A percentile compares a stretch with the other conserved stretches of the same genome.
phyloP scores from a whole-genome alignment of 2,113 vertebrate species.

The Narcine bancroftii region DNA sequence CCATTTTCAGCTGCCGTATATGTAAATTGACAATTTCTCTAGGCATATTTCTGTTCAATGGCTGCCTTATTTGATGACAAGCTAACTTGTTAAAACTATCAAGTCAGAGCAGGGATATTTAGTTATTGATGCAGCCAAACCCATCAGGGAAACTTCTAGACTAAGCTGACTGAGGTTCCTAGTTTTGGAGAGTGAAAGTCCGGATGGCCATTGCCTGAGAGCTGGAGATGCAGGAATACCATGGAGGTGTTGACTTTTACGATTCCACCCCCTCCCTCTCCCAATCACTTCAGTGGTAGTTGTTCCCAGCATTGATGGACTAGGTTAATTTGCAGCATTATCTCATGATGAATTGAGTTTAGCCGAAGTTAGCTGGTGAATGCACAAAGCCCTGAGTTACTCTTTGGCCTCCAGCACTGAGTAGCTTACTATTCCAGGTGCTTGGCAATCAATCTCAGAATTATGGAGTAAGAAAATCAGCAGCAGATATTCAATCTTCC shows the following conservation, averaged over 20 bases:
- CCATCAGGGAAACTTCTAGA: not conserved
- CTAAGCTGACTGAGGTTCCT: not conserved
- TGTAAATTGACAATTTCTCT: not conserved
- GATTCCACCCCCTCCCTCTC: not conserved
- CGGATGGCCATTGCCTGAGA: not conserved
- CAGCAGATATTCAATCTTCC: not conserved
- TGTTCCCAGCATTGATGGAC: not conserved
- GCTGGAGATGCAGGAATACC: not conserved
- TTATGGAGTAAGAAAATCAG: not conserved
- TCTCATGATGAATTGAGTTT: not conserved
- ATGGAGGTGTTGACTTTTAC: not conserved
- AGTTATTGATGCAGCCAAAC: not conserved
- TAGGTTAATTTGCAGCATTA: not conserved
- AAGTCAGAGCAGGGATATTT: not conserved
- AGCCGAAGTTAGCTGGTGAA: not conserved
- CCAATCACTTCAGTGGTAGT: not conserved
- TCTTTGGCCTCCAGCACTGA: too few species aligned
- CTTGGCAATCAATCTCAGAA: not conserved
- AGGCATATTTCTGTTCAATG: not conserved
- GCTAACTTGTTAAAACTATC: not conserved
- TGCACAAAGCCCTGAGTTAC: not conserved
- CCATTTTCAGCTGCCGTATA: not conserved
- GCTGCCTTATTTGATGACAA: not conserved
- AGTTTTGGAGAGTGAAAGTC: not conserved
- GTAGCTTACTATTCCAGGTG: not conserved